Base-by-base conservation (phyloP, 2,113 vertebrate genomes). In the Oreocharis arfaki region DNA sequence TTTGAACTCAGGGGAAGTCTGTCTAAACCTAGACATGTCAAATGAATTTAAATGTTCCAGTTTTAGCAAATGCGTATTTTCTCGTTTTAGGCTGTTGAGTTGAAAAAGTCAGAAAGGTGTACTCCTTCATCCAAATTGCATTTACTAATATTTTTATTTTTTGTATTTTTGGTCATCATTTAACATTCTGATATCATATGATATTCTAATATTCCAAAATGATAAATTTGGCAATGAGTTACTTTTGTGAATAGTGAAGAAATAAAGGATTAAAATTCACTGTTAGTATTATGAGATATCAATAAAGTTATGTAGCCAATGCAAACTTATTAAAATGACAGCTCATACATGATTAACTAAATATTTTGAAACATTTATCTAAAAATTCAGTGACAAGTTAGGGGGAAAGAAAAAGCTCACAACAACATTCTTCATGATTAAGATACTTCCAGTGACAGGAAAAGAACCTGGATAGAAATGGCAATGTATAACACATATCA, bases 41-140 rank as follows among this genome's bases (percentile, higher is more conserved):
- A 95, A 77, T n/a, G 1, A 92, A 87, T 56, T 27, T 1, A 59
- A 44, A 52, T 73, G 0, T 57, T 86, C 63, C 13, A 32, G 6
- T 7, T 49, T 64, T 30, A 9, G 1, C 4, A 79, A 74, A 63
- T 26, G 11, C 2, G 1, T 0, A 4, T 19, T 78, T 70, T 35
- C 10, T 35, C 23, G 30, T 22, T 67, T 44, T 52, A 26, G 2
- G 13, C 16, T 56, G 3, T 49, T 87, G 56, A 68, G 87, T 7
- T 59, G 10, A 71, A 84, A 84, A 63, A 42, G 2, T 16, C 27
- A 53, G 13, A 39, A 88, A 90, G 13, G 2, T 84, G 57, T 61
- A 37, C 24, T 39, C 23, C 18, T 76, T 30, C 28, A 52, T 49
- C 22, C 55, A 42, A 67, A 37, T 63, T 10, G 14, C 7, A 28